Conservation (phyloP, 2,113 vertebrate genomes). For the Pomatostomus ruficeps region DNA sequence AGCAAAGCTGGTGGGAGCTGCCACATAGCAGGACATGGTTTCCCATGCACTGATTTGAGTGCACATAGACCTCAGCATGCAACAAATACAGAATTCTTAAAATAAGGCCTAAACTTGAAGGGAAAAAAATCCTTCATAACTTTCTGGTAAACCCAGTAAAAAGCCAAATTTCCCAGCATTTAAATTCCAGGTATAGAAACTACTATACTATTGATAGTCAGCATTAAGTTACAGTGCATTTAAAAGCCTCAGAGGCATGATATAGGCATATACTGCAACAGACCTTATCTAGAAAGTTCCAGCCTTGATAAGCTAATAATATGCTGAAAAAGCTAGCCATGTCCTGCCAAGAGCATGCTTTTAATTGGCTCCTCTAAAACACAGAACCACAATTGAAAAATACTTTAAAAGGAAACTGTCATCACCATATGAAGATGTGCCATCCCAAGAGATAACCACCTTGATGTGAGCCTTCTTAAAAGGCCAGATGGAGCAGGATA, state of each 20-base stretch:
- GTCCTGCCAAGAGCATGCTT: background rate
- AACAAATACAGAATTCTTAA: background rate
- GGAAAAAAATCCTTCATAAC: background rate
- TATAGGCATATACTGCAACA: background rate
- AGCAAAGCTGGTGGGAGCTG: background rate
- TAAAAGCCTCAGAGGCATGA: background rate
- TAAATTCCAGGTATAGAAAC: background rate
- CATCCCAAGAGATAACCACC: background rate
- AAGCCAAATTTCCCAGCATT: background rate
- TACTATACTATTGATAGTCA: background rate
- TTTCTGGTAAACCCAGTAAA: background rate
- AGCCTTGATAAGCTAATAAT: background rate
- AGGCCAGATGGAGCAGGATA: background rate
- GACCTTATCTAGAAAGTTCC: background rate
- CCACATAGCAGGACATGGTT: background rate
- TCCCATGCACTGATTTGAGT: rapidly evolving
- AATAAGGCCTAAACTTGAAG: background rate
- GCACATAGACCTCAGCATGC: background rate
- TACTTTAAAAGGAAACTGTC: background rate
- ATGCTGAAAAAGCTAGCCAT: background rate
- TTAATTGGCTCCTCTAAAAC: background rate
- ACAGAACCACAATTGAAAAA: background rate
- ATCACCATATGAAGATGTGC: background rate
- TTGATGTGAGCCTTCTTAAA: background rate
- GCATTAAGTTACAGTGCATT: background rate